Base-by-base conservation (phyloP, 2,888 invertebrate genomes). In the Reticulitermes lucifugus region DNA sequence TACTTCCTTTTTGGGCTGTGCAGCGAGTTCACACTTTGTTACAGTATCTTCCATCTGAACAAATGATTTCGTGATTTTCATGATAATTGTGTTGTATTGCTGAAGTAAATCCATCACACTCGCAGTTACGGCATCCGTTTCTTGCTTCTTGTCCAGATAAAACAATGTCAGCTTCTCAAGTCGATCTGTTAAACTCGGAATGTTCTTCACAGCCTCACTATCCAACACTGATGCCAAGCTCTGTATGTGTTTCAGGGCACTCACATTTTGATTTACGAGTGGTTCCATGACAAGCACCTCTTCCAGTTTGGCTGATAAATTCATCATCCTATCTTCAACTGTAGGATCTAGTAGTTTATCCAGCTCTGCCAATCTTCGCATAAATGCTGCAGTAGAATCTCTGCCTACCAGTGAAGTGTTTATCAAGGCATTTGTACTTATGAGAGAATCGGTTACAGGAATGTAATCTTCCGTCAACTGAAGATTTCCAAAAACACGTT, bases 371-470 rank as follows among this genome's bases (percentile, higher is more conserved):
- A 93, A 89, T 83, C 91, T 90, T 87, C 91, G 90, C 75, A 92
- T 89, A 71, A 92, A 90, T 0, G 89, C 88, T 77, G 91, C 91
- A 29, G 91, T 90, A 29, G 91, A 91, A 86, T 93, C 92, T 73
- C 92, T 90, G 83, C 92, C 92, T 86, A 92, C 92, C 29, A 93
- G 87, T 2, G 93, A 92, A 12, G 93, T 92, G 6, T 91, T 90
- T 51, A 92, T 91, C 88, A 93, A 90, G 1, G 91, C 92, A 87
- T 92, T 92, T 1, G 91, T 91, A 88, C 92, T 91, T 25, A 91
- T 70, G 18, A 93, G 89, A 85, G 90, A 90, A 86, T 92, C 92
- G 0, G 92, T 89, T 21, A 92, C 89, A n/a, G 90, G 88, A 86
- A 87, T 90, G 86, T 90, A 89, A 14, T 89, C 87, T 29, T 88